Conservation (phyloP, 2,113 vertebrate species). For the Elachura formosa region DNA sequence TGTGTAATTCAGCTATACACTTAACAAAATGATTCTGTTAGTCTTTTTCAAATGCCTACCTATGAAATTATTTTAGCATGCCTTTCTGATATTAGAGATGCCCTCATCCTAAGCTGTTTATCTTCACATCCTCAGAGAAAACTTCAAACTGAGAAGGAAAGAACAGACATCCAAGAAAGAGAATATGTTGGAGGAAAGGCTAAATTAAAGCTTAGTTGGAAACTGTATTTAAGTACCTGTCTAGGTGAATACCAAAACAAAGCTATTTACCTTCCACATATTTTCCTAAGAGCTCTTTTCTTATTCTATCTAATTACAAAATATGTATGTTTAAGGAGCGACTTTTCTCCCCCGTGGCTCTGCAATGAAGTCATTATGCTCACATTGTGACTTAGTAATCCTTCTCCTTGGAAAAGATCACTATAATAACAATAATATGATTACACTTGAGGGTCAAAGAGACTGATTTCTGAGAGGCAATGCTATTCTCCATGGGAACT, state of each 20-base stretch:
- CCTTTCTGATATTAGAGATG: background rate
- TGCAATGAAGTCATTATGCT: slow-evolving; percentile 45
- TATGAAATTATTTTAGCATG: background rate
- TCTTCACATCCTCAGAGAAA: slow-evolving; percentile 48
- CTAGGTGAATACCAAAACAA: slow-evolving; percentile 51
- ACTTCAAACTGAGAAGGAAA: background rate
- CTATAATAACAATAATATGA: slow-evolving; percentile 53
- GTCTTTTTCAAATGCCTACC: background rate
- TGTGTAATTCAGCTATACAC: background rate
- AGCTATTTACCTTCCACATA: slow-evolving; percentile 35
- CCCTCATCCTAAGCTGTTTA: slow-evolving; percentile 25
- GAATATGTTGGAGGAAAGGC: background rate
- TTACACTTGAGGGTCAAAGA: slow-evolving; percentile 58
- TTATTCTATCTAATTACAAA: slow-evolving; percentile 56
- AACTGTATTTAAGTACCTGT: slow-evolving; percentile 20
- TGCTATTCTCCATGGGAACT: slow-evolving; percentile 30
- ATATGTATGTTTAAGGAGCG: slow-evolving; percentile 59
- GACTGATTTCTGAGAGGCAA: slow-evolving; percentile 40
- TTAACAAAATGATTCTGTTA: background rate
- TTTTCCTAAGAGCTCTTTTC: slow-evolving; percentile 3
- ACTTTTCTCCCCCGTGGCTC: slow-evolving; percentile 12
- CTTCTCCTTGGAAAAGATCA: slow-evolving; percentile 57
- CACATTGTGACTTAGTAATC: slow-evolving; percentile 56
- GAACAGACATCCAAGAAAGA: background rate
- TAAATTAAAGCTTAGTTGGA: slow-evolving; percentile 43